A percentile compares a stretch with the other conserved stretches of the same genome.
Conservation (phyloP, 2,113 vertebrate species). For the Crotalus horridus region DNA sequence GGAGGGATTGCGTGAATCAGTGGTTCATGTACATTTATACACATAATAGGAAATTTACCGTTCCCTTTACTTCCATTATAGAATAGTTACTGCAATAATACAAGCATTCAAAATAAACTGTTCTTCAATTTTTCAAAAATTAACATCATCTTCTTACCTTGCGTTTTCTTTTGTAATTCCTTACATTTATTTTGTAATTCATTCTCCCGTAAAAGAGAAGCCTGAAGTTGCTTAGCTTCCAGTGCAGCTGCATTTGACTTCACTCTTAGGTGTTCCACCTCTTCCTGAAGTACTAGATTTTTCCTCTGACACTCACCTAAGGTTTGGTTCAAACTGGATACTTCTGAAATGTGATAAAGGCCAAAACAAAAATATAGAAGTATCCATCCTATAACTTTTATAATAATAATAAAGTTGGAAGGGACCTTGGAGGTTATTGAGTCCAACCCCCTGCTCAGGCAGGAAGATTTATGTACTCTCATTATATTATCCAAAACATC, state of each 20-base stretch:
- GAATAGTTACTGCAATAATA: fast-evolving
- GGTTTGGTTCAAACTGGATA: conserved; percentile 65
- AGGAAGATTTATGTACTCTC: not conserved
- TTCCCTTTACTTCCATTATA: not conserved
- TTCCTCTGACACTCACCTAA: conserved; percentile 61
- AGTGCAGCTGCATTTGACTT: conserved; percentile 59
- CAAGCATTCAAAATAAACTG: not conserved
- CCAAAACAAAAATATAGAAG: not conserved
- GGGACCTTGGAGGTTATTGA: too few relatives aligned
- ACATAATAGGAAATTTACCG: not conserved
- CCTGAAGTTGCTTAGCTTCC: conserved; percentile 68
- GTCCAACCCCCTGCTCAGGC: too few relatives aligned
- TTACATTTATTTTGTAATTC: conserved; percentile 69
- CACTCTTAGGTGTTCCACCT: conserved; percentile 63
- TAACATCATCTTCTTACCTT: conserved; percentile 66
- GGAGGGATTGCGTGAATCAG: not conserved
- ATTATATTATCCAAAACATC: not conserved
- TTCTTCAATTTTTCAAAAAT: not conserved
- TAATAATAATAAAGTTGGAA: too few relatives aligned
- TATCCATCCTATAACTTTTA: not conserved
- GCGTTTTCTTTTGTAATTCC: conserved; percentile 67
- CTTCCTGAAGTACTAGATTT: conserved; percentile 66
- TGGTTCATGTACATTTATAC: not conserved
- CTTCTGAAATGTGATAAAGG: conserved; percentile 64
- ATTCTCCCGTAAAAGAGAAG: conserved; percentile 64